Conservation (phyloP, 2,113 vertebrate species). For the Laticauda colubrina region DNA sequence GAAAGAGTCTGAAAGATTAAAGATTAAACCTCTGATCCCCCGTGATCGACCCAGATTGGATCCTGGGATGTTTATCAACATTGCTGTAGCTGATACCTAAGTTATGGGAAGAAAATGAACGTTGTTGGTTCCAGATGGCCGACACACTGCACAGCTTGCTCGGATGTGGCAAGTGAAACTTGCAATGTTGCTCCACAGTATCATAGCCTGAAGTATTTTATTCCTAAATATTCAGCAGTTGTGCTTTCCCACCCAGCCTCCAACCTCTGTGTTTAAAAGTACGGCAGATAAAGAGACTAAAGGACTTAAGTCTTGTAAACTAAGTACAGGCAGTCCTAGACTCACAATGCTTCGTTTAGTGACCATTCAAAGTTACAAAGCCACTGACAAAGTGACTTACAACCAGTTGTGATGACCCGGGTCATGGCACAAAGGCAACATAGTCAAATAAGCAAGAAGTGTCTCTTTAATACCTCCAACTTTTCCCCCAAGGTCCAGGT, state of each 20-base stretch:
- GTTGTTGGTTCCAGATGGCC: not conserved
- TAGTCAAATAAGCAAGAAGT: too few species aligned
- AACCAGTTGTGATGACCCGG: not conserved
- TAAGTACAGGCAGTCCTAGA: not conserved
- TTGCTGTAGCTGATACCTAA: slow-evolving; percentile 6
- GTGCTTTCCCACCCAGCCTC: not conserved
- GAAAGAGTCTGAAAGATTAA: not conserved
- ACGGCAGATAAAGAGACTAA: not conserved
- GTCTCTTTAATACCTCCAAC: too few species aligned
- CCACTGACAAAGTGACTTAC: not conserved
- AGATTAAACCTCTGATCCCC: not conserved
- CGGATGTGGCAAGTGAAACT: slow-evolving; percentile 15
- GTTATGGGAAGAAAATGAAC: not conserved
- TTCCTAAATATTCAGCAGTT: not conserved
- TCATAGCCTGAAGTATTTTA: slow-evolving; percentile 12
- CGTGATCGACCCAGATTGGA: too few species aligned
- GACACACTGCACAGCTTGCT: not conserved
- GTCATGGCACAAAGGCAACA: too few species aligned
- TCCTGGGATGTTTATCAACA: not conserved
- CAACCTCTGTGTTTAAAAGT: not conserved
- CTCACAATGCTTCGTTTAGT: not conserved
- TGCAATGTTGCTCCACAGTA: not conserved
- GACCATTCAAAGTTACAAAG: not conserved
- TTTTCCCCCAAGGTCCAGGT: too few species aligned
- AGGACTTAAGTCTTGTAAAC: not conserved